These are phyloP conservation scores for Stomorhina lunata DNA, from an alignment of 2,888 invertebrate species.

Conservation along the genomic window DNA sequence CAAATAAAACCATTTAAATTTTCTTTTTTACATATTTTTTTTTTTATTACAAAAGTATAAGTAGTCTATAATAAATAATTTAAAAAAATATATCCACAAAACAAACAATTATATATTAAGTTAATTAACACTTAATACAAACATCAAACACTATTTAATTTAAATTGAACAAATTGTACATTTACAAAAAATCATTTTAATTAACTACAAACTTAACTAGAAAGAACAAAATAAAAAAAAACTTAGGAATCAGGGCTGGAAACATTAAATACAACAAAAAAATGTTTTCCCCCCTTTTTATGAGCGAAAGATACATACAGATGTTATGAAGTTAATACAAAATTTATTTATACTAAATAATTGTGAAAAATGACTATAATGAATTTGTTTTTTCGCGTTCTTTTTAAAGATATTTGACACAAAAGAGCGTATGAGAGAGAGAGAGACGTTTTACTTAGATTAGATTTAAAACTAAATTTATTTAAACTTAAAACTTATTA, in stretches of 20 bases:
- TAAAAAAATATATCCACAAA: conserved; percentile 57
- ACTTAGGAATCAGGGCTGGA: conserved; percentile 45
- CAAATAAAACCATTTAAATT: background rate
- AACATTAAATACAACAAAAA: conserved; percentile 1
- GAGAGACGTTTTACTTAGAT: background rate
- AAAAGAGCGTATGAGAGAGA: conserved; percentile 1
- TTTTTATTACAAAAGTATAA: conserved; percentile 32
- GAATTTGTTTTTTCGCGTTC: conserved; percentile 1
- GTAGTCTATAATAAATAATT: conserved; percentile 53
- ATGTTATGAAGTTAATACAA: background rate
- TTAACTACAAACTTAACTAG: conserved; percentile 23
- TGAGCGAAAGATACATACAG: conserved; percentile 5
- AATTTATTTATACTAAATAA: conserved; percentile 1
- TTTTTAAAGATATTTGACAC: conserved; percentile 24
- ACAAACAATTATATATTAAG: no score
- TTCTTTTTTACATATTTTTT: conserved; percentile 13
- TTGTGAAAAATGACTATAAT: conserved; percentile 55
- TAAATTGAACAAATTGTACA: conserved; percentile 46
- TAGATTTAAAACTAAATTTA: conserved; percentile 28
- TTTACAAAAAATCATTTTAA: conserved; percentile 29
- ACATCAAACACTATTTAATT: conserved; percentile 14
- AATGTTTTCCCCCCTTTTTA: background rate
- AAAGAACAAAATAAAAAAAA: conserved; percentile 33
- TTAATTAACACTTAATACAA: conserved; percentile 33
- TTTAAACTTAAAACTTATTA: conserved; percentile 36